These are phyloP conservation scores for Dunckerocampus dactyliophorus DNA, from an alignment of 2,113 vertebrate genomes.

Conservation along the genomic window DNA sequence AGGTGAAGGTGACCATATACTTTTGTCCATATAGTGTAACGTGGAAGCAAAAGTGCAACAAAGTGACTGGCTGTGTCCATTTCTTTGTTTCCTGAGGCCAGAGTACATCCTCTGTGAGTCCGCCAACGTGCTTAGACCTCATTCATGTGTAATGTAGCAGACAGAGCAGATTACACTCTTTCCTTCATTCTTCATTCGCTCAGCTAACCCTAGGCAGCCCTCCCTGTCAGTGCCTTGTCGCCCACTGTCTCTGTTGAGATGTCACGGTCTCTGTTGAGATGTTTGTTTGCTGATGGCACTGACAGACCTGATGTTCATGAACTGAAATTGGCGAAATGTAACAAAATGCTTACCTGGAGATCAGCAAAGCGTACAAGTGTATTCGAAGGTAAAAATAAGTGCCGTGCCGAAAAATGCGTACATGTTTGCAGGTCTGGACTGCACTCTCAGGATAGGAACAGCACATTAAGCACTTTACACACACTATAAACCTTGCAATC, in stretches of 20 bases:
- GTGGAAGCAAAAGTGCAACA: conserved; percentile 47
- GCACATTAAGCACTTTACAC: too few relatives aligned
- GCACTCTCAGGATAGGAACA: too few relatives aligned
- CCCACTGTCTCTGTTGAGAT: conserved; percentile 40
- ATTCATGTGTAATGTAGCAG: conserved; percentile 70
- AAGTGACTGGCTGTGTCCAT: conserved; percentile 46
- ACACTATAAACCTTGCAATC: too few relatives aligned
- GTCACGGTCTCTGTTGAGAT: conserved; percentile 40
- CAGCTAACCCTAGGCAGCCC: conserved; percentile 42
- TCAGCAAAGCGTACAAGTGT: too few relatives aligned
- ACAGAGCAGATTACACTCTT: conserved; percentile 61
- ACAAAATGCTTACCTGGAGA: too few relatives aligned
- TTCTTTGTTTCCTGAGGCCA: conserved; percentile 54
- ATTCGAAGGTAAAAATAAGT: too few relatives aligned
- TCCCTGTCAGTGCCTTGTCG: conserved; percentile 22
- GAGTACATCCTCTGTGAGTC: conserved; percentile 61
- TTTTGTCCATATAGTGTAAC: neutral
- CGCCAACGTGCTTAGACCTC: conserved; percentile 45
- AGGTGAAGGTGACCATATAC: neutral
- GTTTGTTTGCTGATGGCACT: conserved; percentile 18
- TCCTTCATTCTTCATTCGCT: conserved; percentile 50
- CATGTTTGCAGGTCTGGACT: too few relatives aligned
- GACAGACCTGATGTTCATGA: neutral
- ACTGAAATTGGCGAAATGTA: too few relatives aligned
- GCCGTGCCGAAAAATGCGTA: too few relatives aligned